Evolutionary conservation across 2,888 invertebrate species (phyloP), one percentile per base, ranked within the genome.

Genomic region (Suillia variegata): DNA sequence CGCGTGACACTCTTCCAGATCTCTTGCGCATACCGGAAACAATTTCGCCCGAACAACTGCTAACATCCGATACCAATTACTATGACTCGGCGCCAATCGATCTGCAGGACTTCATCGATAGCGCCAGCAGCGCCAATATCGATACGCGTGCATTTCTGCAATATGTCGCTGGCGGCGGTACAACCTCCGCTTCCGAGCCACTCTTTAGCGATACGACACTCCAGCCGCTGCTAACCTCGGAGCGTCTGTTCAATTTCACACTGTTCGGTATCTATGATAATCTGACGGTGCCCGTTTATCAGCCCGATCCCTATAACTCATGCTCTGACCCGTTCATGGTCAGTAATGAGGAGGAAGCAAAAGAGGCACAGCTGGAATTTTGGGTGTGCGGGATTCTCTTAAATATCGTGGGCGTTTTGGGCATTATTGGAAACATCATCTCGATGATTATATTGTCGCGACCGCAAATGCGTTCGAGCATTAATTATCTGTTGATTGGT

Each of bases 401-500:
- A 59, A 94, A 93, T 81, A 81, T 88, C 51, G 88, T 96, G 71
- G 93, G 92, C 60, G 82, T 91, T 22, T 89, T 91, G 73, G 97
- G 96, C 5, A 87, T 96, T 63, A 85, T 94, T 48, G 97, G 96
- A 66, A 97, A 96, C 83, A 87, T 92, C 59, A 90, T 97, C 58
- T 90, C 96, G 42, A 93, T 94, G 86, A 89, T 96, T 62, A 95
- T 96, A 70, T 85, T 96, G 54, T 92, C 94, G 60, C 87, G 95
- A 57, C 95, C 96, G 21, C 92, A 96, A 82, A 97, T 98, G 97
- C 89, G 93, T 74, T 95, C 95, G 61, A 96, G 96, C 77, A 94
- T 97, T 77, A 97, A 97, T 83, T 94, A 95, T 82, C 87, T 97
- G 76, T 87, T 98, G 62, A 93, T 95, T 67, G 96, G 96, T 4